Evolutionary conservation across 2,888 invertebrate species (phyloP).

Genomic region (Drosophila formosana): DNA sequence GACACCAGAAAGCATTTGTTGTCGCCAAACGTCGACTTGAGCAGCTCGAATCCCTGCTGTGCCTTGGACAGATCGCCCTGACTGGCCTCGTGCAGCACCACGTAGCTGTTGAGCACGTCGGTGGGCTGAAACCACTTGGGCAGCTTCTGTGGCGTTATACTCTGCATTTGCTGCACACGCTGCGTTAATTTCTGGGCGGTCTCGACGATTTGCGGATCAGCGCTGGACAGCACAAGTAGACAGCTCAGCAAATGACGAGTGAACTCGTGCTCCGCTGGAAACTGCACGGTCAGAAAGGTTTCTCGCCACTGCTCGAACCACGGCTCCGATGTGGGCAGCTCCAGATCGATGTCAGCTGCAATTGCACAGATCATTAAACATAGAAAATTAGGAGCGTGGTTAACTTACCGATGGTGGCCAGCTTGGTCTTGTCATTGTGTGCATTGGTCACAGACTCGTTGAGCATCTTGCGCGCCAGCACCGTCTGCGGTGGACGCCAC

Average conservation of each 20-base stretch:
- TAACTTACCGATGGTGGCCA: slow-evolving; percentile 86
- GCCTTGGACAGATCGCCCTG: slow-evolving; percentile 91
- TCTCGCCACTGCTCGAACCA: slow-evolving; percentile 99
- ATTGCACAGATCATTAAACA: slow-evolving; percentile 8
- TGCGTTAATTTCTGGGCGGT: slow-evolving; percentile 92
- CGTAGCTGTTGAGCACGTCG: slow-evolving; percentile 94
- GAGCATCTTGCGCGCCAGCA: slow-evolving; percentile 92
- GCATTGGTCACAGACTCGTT: slow-evolving; percentile 92
- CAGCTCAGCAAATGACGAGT: slow-evolving; percentile 95
- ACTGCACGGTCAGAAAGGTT: slow-evolving; percentile 94
- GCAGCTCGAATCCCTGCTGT: slow-evolving; percentile 91
- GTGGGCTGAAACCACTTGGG: slow-evolving; percentile 93
- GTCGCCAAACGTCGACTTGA: slow-evolving; percentile 95
- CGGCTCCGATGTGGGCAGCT: slow-evolving; percentile 91
- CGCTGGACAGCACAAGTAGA: slow-evolving; percentile 90
- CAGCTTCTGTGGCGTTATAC: slow-evolving; percentile 90
- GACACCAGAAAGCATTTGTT: slow-evolving; percentile 95
- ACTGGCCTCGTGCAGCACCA: slow-evolving; percentile 94
- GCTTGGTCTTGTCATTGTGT: slow-evolving; percentile 86
- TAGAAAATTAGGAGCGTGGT: not conserved
- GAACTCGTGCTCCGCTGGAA: slow-evolving; percentile 98
- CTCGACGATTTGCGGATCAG: slow-evolving; percentile 92
- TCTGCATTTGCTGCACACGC: slow-evolving; percentile 92
- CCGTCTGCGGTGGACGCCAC: slow-evolving; percentile 92
- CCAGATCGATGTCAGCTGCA: slow-evolving; percentile 87